Percentiles rank a stretch among this genome's conserved stretches.
phyloP scores from a whole-genome alignment of 1,140 invertebrate species.

The Samia ricini region DNA sequence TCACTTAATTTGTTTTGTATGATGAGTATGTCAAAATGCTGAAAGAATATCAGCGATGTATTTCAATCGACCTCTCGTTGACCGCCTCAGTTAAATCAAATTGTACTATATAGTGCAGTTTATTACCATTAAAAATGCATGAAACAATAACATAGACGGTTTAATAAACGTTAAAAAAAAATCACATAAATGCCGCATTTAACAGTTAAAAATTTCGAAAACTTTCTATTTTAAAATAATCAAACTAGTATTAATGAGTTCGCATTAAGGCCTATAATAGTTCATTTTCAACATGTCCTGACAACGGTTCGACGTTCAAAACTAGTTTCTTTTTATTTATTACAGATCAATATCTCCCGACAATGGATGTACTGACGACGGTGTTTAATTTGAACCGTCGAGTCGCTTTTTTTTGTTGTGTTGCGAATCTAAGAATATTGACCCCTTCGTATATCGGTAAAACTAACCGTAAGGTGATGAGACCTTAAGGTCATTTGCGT shows the following conservation, averaged over 20 bases:
- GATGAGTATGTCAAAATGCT: no score
- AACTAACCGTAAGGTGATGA: slow-evolving; percentile 7
- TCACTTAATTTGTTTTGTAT: no score
- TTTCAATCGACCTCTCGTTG: no score
- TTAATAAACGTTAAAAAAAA: no score
- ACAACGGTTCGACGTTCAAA: not conserved
- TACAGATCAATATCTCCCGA: slow-evolving; percentile 6
- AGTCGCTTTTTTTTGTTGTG: not conserved
- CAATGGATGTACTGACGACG: slow-evolving; percentile 6
- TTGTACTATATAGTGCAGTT: no score
- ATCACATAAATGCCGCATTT: no score
- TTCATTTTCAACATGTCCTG: not conserved
- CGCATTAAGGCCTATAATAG: not conserved
- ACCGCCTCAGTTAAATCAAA: no score
- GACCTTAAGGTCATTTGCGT: slow-evolving; percentile 7
- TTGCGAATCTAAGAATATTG: not conserved
- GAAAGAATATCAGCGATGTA: no score
- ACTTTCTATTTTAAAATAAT: not conserved
- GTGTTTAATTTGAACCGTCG: not conserved
- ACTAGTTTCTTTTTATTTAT: not conserved
- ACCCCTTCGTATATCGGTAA: slow-evolving; percentile 5
- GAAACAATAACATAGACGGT: no score
- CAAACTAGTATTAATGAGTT: not conserved
- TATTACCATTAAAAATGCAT: no score
- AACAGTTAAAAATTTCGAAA: not conserved